Percentiles rank a stretch among this genome's conserved stretches.
Evolutionary conservation across 53 echinoderm and acorn worm genomes (phyloP).

Genomic region (Zoroaster sp.): DNA sequence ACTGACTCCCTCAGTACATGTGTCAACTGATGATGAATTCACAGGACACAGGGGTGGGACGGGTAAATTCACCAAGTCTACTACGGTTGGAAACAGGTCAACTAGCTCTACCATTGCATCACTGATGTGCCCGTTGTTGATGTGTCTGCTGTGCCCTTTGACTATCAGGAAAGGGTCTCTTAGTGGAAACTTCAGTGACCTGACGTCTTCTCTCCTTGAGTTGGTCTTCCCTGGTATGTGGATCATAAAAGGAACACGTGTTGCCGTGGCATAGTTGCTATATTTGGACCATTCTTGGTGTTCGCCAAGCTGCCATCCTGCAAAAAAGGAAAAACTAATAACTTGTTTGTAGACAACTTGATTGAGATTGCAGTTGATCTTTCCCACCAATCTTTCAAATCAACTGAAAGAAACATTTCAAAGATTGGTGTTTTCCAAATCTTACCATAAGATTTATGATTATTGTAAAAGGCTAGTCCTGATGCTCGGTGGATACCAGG

Average conservation of each 20-base stretch:
- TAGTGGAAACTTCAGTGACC: slow-evolving; percentile 36
- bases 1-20: slow-evolving; percentile 88
- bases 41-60: slow-evolving; percentile 79
- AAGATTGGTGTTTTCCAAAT: no score
- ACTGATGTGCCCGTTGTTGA: not conserved
- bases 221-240: slow-evolving; percentile 77
- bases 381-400: no score
- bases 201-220: not conserved
- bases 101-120: slow-evolving; percentile 83
- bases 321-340: not conserved
- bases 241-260: slow-evolving; percentile 81
- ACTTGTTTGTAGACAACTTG: no score
- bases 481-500: no score
- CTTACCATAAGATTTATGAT: no score
- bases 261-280: slow-evolving; percentile 81
- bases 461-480: no score
- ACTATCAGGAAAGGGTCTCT: slow-evolving; percentile 32
- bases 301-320: slow-evolving; percentile 95
- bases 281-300: slow-evolving; percentile 90
- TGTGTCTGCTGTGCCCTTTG: not conserved
- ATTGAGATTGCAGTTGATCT: no score
- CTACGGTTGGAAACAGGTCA: slow-evolving; percentile 89
- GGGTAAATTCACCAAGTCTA: slow-evolving; percentile 69
- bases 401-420: no score
- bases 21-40: slow-evolving; percentile 62